These are phyloP conservation scores for Calyptommatus sinebrachiatus DNA, from an alignment of 2,113 vertebrate species.

Conservation along the genomic window DNA sequence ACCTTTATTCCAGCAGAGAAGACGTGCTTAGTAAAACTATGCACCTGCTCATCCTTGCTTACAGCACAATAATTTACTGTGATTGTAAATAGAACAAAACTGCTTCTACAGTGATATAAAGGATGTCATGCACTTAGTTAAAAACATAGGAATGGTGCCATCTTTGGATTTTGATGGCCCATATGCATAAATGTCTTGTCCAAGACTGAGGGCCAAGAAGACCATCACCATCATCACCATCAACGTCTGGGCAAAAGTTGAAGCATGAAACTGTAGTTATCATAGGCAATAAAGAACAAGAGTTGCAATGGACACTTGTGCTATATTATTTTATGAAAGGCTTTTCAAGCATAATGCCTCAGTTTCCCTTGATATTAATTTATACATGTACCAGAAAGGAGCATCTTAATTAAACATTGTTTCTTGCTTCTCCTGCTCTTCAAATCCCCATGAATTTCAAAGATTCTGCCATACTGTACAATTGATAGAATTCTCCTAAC, in stretches of 20 bases:
- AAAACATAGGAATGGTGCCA: neutral
- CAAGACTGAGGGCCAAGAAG: neutral
- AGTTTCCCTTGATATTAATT: neutral
- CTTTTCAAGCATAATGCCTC: slow-evolving; percentile 4
- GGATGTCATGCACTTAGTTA: too few relatives aligned
- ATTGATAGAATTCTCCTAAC: neutral
- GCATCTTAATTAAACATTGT: neutral
- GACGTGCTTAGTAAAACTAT: neutral
- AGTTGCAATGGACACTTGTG: neutral
- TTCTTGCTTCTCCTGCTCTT: neutral
- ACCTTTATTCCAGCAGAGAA: neutral
- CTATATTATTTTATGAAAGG: slow-evolving; percentile 1
- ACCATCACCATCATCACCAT: too few relatives aligned
- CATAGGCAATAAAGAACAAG: neutral
- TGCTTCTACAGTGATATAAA: neutral
- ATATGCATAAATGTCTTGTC: neutral
- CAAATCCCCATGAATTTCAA: neutral
- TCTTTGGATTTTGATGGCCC: neutral
- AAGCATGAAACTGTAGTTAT: neutral
- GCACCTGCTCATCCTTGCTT: neutral
- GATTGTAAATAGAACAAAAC: neutral
- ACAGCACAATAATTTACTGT: neutral
- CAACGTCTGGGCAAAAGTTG: neutral
- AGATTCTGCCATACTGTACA: neutral
- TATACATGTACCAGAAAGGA: neutral